Conservation (phyloP, 2,113 vertebrate genomes). For the Coptodon rendalli region DNA sequence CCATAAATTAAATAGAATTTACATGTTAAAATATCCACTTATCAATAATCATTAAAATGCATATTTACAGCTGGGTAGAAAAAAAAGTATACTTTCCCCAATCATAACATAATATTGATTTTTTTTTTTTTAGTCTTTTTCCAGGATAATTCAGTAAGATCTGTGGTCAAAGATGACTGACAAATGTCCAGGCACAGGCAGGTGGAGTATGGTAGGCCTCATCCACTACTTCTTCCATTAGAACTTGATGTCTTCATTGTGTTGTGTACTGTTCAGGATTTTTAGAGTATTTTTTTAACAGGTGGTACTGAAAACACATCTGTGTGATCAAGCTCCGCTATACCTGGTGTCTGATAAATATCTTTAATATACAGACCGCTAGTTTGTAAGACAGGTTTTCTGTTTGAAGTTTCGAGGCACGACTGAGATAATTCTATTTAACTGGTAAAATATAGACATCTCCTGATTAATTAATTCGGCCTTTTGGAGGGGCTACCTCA, state of each 20-base stretch:
- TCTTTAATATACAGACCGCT: not conserved
- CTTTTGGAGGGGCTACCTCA: not conserved
- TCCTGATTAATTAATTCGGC: not conserved
- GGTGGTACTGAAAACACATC: not conserved
- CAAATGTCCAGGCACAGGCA: not conserved
- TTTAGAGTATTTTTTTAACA: not conserved
- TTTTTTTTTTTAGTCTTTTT: not conserved
- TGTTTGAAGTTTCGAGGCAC: not conserved
- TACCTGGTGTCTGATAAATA: not conserved
- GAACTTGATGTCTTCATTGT: not conserved
- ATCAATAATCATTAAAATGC: not conserved
- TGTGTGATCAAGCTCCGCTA: not conserved
- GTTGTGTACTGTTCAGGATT: not conserved
- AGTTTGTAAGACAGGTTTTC: not conserved
- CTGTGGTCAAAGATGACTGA: not conserved
- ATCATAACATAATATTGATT: not conserved
- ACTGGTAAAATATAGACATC: not conserved
- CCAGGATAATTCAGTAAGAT: not conserved
- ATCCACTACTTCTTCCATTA: not conserved
- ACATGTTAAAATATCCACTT: not conserved
- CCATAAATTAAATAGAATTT: not conserved
- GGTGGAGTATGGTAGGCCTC: not conserved
- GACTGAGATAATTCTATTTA: not conserved
- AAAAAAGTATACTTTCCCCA: not conserved
- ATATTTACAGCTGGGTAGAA: not conserved